Evolutionary conservation across 2,797 vertebrate genomes (phyloP).

Genomic region (Pangasius macronema): DNA sequence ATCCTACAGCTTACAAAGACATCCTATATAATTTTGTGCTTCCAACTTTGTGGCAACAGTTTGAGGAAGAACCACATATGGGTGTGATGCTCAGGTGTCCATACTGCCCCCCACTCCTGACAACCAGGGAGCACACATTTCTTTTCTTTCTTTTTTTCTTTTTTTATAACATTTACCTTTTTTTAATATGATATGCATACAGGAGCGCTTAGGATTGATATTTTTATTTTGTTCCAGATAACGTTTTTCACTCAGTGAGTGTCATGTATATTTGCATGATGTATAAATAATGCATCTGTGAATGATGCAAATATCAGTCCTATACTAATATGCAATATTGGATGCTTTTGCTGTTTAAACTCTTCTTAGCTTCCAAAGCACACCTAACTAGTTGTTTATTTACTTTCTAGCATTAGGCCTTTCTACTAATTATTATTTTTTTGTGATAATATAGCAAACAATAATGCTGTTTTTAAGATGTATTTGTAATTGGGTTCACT

Average conservation of each 20-base stretch:
- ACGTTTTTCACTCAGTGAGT: not conserved
- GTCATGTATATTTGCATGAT: not conserved
- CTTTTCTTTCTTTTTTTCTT: not conserved
- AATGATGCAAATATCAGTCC: not conserved
- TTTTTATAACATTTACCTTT: no score
- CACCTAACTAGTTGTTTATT: not conserved
- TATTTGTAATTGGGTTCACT: not conserved
- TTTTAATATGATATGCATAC: not conserved
- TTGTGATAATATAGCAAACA: not conserved
- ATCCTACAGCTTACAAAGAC: not conserved
- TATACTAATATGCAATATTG: not conserved
- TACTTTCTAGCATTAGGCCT: not conserved
- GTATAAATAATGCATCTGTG: not conserved
- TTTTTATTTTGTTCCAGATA: not conserved
- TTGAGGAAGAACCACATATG: not conserved
- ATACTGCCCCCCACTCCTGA: not conserved
- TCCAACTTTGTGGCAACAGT: not conserved
- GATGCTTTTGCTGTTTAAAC: not conserved
- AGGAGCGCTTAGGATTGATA: not conserved
- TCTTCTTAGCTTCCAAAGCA: not conserved
- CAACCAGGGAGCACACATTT: not conserved
- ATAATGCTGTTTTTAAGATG: not conserved
- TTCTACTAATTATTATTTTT: not conserved
- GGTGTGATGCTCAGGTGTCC: not conserved
- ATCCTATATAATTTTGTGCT: not conserved